Base-by-base conservation (phyloP, 2,797 vertebrate species). In the Melanotaenia pygmaea region DNA sequence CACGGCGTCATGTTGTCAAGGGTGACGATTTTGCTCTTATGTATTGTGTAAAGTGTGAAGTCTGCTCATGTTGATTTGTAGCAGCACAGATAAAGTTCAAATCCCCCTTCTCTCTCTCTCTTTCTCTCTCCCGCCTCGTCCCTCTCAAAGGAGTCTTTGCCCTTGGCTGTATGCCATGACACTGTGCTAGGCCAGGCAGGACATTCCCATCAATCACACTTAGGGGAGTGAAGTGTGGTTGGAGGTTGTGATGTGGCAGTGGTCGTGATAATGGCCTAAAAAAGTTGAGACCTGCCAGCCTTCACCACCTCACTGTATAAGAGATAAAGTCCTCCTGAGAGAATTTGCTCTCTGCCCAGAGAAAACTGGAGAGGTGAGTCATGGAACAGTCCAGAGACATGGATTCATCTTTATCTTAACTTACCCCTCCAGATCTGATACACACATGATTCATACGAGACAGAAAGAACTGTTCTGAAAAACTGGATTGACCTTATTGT, bases 201-300 rank as follows among this genome's bases (percentile, higher is more conserved):
- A 85, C 72, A 62, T 77, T 72, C 59, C 70, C 85, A 92, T 89
- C 88, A 88, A 86, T 93, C 86, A 89, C 86, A 91, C 87, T 86
- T 81, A 80, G 61, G 28, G 72, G 81, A 72, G 68, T 82, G 77
- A 86, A 74, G 77, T 85, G 87, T 81, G 85, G 79, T 80, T 69
- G 78, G 77, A 85, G 77, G 75, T 75, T 85, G 85, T 50, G 84
- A 82, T 79, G 86, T 64, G 4, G 76, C 67, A 54, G 66, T 72
- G 77, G 83, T 81, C 56, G 14, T 70, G 84, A 84, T 87, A 88
- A 88, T 85, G 80, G 86, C 79, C 79, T 79, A 72, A 74, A 85
- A 78, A 74, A 85, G 66, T 79, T 63, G 22, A 28, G 72, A 74
- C 37, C 58, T 54, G 70, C 76, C 77, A 79, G 81, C 74, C 79